Evolutionary conservation across 2,888 invertebrate species (phyloP).

Genomic region (Sepiola atlantica): DNA sequence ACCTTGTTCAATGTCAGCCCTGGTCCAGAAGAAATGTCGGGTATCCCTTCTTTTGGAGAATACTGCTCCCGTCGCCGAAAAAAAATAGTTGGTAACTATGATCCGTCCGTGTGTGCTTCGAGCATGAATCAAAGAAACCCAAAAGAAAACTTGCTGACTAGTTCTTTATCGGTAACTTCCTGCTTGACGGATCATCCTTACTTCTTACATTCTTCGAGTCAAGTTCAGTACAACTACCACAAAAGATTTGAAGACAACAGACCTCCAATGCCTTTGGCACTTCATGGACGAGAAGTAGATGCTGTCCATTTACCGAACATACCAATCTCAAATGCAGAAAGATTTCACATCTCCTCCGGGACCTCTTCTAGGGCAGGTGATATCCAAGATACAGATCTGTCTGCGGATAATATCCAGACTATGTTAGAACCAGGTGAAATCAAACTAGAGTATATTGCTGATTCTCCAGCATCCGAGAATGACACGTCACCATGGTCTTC

Average conservation of each 20-base stretch:
- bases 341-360: background rate
- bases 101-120: background rate
- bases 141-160: background rate
- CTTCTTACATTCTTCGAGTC: conserved; percentile 4
- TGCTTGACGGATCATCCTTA: background rate
- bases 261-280: background rate
- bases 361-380: background rate
- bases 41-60: background rate
- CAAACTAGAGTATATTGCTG: conserved; percentile 24
- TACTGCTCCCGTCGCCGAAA: background rate
- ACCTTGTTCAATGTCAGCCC: conserved; percentile 32
- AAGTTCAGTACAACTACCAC: conserved; percentile 36
- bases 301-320: background rate
- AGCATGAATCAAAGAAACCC: background rate
- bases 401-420: background rate
- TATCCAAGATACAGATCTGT: background rate
- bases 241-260: background rate
- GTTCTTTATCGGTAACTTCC: conserved; percentile 33
- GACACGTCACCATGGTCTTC: background rate
- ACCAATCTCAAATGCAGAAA: conserved; percentile 19
- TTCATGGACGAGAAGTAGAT: conserved; percentile 23
- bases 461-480: conserved; percentile 33
- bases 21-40: background rate
- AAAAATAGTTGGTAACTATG: conserved; percentile 37
- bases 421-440: conserved; percentile 41